A percentile compares a stretch with the other conserved stretches of the same genome.
These are phyloP conservation scores for Tautogolabrus adspersus DNA, from an alignment of 2,113 vertebrate genomes.

Conservation along the genomic window DNA sequence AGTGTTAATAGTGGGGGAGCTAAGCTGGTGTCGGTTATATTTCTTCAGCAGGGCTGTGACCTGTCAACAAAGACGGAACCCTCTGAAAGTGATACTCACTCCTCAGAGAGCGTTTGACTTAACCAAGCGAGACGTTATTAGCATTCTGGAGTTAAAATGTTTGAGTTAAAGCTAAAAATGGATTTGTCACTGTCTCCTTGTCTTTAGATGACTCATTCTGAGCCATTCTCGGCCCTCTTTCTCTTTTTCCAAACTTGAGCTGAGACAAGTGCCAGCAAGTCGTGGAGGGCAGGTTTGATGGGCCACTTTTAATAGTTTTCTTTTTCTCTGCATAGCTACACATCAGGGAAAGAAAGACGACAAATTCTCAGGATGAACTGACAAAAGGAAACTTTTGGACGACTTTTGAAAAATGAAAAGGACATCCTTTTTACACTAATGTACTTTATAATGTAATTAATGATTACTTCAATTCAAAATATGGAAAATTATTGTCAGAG, in stretches of 20 bases:
- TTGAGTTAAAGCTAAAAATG: constrained; percentile 75
- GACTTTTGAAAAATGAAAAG: background rate
- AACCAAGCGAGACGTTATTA: constrained; percentile 80
- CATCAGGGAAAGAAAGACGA: background rate
- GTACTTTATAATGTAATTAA: background rate
- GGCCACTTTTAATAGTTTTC: constrained; percentile 77
- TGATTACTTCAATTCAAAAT: background rate
- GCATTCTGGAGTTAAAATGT: constrained; percentile 77
- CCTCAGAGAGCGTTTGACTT: constrained; percentile 56
- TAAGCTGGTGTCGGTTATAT: constrained; percentile 18
- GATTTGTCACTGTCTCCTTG: constrained; percentile 81
- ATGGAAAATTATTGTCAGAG: background rate
- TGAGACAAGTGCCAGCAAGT: constrained; percentile 78
- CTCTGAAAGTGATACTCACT: constrained; percentile 78
- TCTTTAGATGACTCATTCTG: constrained; percentile 73
- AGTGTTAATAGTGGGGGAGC: constrained; percentile 31
- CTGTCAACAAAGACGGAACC: constrained; percentile 61
- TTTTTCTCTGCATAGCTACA: constrained; percentile 38
- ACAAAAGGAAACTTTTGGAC: constrained; percentile 6
- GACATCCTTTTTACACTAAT: background rate
- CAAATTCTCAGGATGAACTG: background rate
- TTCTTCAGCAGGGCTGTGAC: constrained; percentile 43
- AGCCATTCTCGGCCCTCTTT: constrained; percentile 54
- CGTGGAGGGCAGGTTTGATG: constrained; percentile 72
- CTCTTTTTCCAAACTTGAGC: constrained; percentile 64